Evolutionary conservation across 2,888 invertebrate species (phyloP).

Genomic region (Octodonta nipae): DNA sequence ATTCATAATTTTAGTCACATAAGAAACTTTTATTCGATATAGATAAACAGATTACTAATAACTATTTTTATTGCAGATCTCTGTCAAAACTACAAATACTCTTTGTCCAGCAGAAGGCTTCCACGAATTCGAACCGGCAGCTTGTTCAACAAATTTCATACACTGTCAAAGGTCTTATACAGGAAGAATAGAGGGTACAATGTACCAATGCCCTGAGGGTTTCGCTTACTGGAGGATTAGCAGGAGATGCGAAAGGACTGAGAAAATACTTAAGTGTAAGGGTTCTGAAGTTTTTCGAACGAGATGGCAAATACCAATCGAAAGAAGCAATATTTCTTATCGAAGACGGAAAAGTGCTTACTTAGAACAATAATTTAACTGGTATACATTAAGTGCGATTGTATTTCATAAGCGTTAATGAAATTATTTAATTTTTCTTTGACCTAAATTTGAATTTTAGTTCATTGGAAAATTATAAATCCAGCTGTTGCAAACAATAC

Average conservation of each 20-base stretch:
- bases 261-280: conserved; percentile 48
- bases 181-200: conserved; percentile 47
- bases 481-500: no score
- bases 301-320: conserved; percentile 45
- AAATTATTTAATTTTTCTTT: no score
- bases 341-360: conserved; percentile 25
- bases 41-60: no score
- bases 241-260: conserved; percentile 56
- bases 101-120: conserved; percentile 57
- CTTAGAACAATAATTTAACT: neutral
- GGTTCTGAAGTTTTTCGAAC: conserved; percentile 31
- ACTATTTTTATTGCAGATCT: conserved; percentile 47
- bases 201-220: conserved; percentile 64
- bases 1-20: no score
- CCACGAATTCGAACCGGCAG: conserved; percentile 50
- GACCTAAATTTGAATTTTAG: no score
- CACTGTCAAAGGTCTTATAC: conserved; percentile 48
- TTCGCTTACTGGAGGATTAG: conserved; percentile 68
- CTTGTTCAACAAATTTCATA: conserved; percentile 58
- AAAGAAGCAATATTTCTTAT: conserved; percentile 40
- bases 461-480: no score
- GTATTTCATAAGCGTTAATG: no score
- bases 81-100: conserved; percentile 36
- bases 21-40: no score
- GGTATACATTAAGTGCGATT: no score